Evolutionary conservation across 2,888 invertebrate species (phyloP).

Genomic region (Idaea straminata): DNA sequence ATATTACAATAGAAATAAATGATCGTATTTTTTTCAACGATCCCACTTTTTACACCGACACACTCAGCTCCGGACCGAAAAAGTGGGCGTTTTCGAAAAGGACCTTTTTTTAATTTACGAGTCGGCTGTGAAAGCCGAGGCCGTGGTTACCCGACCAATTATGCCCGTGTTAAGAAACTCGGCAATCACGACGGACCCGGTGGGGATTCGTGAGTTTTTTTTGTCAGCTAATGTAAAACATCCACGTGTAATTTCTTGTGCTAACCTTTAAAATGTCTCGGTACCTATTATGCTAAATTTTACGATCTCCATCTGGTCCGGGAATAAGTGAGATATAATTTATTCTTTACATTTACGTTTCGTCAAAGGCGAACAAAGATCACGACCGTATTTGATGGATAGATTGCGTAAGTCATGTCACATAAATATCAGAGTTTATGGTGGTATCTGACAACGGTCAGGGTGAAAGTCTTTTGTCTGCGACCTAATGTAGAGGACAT

Average conservation of each 20-base stretch:
- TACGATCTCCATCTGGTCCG: conserved; percentile 38
- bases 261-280: conserved; percentile 51
- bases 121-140: conserved; percentile 52
- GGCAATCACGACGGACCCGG: conserved; percentile 45
- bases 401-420: conserved; percentile 24
- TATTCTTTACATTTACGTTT: conserved; percentile 46
- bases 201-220: conserved; percentile 32
- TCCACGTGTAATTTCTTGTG: conserved; percentile 54
- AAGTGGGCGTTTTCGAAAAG: conserved; percentile 45
- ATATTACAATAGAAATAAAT: conserved; percentile 31
- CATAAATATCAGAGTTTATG: conserved; percentile 19
- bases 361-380: conserved; percentile 21
- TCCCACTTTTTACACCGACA: conserved; percentile 43
- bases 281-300: conserved; percentile 43
- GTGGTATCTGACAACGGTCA: conserved; percentile 11
- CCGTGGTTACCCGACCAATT: conserved; percentile 51
- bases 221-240: not conserved
- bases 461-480: not conserved
- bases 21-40: conserved; percentile 33
- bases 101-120: conserved; percentile 63
- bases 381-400: conserved; percentile 22
- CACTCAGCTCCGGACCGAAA: conserved; percentile 51
- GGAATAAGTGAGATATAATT: conserved; percentile 42
- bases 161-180: conserved; percentile 54
- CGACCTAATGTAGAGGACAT: not conserved